A percentile compares a stretch with the other conserved stretches of the same genome.
These are phyloP conservation scores for Argyrosomus japonicus DNA, from an alignment of 2,113 vertebrate species.

Conservation along the genomic window DNA sequence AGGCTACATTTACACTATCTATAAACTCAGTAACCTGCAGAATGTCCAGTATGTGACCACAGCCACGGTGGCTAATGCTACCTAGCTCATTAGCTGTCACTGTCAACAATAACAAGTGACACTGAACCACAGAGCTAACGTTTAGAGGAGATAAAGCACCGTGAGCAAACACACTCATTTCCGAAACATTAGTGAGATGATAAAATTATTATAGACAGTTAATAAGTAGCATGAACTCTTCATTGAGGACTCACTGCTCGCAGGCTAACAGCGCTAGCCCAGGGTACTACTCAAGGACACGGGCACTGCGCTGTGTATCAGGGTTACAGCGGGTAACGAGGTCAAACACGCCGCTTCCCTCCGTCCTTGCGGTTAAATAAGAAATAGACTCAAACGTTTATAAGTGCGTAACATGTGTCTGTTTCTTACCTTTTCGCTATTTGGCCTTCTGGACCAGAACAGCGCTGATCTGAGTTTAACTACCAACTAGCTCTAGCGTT, in stretches of 20 bases:
- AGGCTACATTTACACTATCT: no score
- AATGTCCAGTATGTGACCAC: not conserved
- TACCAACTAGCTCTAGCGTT: conserved; percentile 36
- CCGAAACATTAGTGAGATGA: fast-evolving
- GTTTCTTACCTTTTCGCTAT: conserved; percentile 84
- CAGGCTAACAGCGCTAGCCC: conserved; percentile 64
- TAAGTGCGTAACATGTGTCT: not conserved
- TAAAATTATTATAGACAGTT: fast-evolving
- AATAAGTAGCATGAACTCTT: not conserved
- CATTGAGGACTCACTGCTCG: conserved; percentile 9
- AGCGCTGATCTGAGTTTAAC: conserved; percentile 64
- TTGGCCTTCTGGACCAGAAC: conserved; percentile 88
- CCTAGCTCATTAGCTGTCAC: not conserved
- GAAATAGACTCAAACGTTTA: fast-evolving
- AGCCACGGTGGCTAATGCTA: not conserved
- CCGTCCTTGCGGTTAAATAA: fast-evolving
- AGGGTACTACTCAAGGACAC: conserved; percentile 77
- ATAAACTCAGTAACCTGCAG: not conserved
- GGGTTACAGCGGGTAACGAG: not conserved
- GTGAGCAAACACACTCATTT: not conserved
- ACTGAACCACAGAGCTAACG: fast-evolving
- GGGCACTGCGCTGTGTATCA: conserved; percentile 15
- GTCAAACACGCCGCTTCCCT: not conserved
- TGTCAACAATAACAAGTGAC: conserved; percentile 57
- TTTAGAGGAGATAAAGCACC: not conserved